Evolutionary conservation across 2,113 vertebrate genomes (phyloP).

Genomic region (Psittacula cyanocephala): DNA sequence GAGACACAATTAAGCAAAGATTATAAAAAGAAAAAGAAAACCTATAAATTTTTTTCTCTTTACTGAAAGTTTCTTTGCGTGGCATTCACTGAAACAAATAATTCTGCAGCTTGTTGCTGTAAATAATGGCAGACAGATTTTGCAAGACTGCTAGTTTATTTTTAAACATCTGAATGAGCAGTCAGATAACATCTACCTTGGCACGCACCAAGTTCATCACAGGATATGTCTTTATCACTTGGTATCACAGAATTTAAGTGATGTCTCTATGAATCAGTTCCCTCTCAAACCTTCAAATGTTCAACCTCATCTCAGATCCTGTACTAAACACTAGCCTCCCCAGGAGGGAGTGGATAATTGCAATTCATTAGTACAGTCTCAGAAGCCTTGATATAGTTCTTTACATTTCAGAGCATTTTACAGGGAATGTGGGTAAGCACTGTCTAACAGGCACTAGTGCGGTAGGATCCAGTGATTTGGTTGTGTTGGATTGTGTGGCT

Average conservation of each 20-base stretch:
- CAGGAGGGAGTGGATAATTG: neutral
- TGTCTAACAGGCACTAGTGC: neutral
- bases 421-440: neutral
- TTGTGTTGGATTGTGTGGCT: neutral
- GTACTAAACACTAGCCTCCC: neutral
- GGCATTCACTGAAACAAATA: slow-evolving; percentile 25
- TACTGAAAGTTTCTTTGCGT: slow-evolving; percentile 18
- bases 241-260: neutral
- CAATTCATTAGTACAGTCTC: neutral
- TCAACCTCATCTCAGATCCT: neutral
- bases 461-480: neutral
- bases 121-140: slow-evolving; percentile 7
- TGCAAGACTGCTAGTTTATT: neutral
- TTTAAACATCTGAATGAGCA: slow-evolving; percentile 1
- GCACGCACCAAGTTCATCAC: neutral
- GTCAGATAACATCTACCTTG: neutral
- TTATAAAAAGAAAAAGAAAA: slow-evolving; percentile 15
- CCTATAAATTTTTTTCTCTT: slow-evolving; percentile 44
- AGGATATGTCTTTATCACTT: neutral
- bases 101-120: slow-evolving; percentile 17
- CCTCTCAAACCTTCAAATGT: neutral
- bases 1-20: slow-evolving; percentile 72
- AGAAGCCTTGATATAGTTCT: neutral
- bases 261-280: neutral
- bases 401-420: neutral